Conservation (phyloP, 1,140 invertebrate genomes). For the Cyclargus thomasi region DNA sequence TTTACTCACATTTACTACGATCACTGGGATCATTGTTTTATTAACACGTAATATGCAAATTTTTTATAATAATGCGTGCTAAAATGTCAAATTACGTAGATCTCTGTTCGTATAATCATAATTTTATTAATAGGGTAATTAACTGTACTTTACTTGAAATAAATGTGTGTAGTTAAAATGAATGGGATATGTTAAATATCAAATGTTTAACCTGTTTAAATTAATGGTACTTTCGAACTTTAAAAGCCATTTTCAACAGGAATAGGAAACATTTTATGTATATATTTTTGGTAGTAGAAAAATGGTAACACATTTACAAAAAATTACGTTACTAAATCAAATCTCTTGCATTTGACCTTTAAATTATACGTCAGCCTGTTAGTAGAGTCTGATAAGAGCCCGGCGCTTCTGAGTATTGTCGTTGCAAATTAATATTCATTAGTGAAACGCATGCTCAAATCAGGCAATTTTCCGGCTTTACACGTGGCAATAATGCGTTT, state of each 20-base stretch:
- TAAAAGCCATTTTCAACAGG: no score
- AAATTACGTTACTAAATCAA: not conserved
- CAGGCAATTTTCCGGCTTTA: not conserved
- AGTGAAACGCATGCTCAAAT: not conserved
- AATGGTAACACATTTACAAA: no score
- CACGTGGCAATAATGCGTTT: not conserved
- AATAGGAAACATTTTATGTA: no score
- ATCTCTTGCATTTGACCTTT: conserved; percentile 1
- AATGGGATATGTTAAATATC: not conserved
- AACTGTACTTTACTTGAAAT: not conserved
- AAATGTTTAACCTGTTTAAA: not conserved
- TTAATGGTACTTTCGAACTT: no score
- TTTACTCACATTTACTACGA: not conserved
- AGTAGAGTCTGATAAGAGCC: not conserved
- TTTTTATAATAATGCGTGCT: not conserved
- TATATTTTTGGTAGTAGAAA: no score
- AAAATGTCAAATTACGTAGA: not conserved
- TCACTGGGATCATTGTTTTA: not conserved
- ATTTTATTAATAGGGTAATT: not conserved
- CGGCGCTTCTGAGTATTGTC: not conserved
- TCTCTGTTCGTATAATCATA: not conserved
- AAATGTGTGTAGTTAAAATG: not conserved
- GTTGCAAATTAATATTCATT: not conserved
- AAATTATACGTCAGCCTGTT: not conserved
- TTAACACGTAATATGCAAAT: not conserved